Evolutionary conservation across 2,888 invertebrate genomes (phyloP).

Genomic region (Hypolimnas misippus): DNA sequence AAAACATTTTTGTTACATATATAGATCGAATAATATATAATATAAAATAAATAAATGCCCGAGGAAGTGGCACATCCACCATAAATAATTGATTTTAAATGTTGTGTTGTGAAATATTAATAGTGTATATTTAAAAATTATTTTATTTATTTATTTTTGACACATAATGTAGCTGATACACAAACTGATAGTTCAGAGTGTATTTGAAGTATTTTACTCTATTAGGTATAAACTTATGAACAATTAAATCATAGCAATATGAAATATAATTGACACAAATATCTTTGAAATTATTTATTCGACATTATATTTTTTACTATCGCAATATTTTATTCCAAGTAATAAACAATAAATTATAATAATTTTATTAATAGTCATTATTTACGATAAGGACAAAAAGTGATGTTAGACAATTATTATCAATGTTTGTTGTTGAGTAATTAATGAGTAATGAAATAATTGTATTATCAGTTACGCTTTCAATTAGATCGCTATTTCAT

Average conservation of each 20-base stretch:
- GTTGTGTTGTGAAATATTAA: too few relatives aligned
- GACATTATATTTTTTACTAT: background rate
- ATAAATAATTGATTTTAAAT: too few relatives aligned
- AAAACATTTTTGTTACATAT: constrained; percentile 35
- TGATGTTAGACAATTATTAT: constrained; percentile 49
- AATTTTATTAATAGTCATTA: constrained; percentile 23
- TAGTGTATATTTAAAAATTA: too few relatives aligned
- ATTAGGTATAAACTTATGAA: too few relatives aligned
- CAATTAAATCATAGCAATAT: too few relatives aligned
- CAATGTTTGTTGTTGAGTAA: constrained; percentile 54
- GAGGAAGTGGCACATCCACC: background rate
- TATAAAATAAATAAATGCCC: constrained; percentile 26
- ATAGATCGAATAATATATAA: constrained; percentile 26
- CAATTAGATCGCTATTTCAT: constrained; percentile 41
- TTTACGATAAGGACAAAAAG: constrained; percentile 46
- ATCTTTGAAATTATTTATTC: too few relatives aligned
- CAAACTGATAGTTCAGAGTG: background rate
- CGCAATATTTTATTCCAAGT: constrained; percentile 3
- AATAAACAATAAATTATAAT: too few relatives aligned
- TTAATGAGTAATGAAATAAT: constrained; percentile 69
- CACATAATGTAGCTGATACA: too few relatives aligned
- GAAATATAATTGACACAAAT: too few relatives aligned
- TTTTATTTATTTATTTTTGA: too few relatives aligned
- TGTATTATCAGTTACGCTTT: constrained; percentile 55
- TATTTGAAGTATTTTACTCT: background rate